Evolutionary conservation across 2,113 vertebrate genomes (phyloP), one percentile per base, ranked within the genome.

Genomic region (Microcebus lehilahytsara): DNA sequence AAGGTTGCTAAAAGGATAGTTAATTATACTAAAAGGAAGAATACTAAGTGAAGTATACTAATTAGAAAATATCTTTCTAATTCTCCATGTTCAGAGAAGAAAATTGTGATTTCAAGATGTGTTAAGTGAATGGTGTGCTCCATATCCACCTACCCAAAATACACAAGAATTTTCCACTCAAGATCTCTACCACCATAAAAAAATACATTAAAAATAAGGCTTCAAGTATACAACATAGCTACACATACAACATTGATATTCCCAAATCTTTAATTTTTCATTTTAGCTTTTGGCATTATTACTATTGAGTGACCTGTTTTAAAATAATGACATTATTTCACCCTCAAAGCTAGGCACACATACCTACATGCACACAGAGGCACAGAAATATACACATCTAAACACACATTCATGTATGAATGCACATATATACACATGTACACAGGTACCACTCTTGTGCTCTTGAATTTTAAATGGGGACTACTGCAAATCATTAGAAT

Each of bases 171-270:
- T 81, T 95, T 56, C 37, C 6, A 46, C 4, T 42, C 5, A 83
- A 30, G 4, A 1, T 86, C 19, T 27, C 25, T n/a, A 87, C 2
- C 7, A 66, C 32, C 10, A 51, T 86, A 42, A 83, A 67, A 56
- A 92, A 93, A 83, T 71, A 32, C 11, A 96, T 62, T 87, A 37
- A 84, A 92, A 95, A 10, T 83, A 64, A 91, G 60, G 32, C 23
- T 46, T 84, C 32, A 85, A 77, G 17, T 85, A 19, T n/a, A 22
- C 0, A 51, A n/a, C 30, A 62, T 11, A 12, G 4, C 11, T 90
- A 34, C 14, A 79, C 58, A 46, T 66, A 85, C 60, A 49, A 22
- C 0, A 37, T 3, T 56, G 9, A 1, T 12, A 58, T 62, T 67
- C 1, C 30, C 22, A 78, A 72, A 42, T 46, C 1, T n/a, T 93